Conservation (phyloP, 2,888 invertebrate genomes). For the Acrocera orbiculus region DNA sequence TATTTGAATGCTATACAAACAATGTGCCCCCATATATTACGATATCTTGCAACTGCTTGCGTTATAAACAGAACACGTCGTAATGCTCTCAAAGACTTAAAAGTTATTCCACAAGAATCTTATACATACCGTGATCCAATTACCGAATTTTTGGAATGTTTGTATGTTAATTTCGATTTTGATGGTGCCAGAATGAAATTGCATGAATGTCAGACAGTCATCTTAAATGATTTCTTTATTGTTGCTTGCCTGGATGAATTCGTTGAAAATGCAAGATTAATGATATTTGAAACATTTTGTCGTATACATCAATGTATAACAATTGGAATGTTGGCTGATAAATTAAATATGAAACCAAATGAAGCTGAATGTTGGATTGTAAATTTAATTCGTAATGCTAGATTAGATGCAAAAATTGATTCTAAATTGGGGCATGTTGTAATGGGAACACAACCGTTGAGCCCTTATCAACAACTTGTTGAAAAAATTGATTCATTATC, state of each 20-base stretch:
- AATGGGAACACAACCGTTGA: conserved; percentile 96
- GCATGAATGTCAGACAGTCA: conserved; percentile 87
- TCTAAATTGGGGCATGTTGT: conserved; percentile 96
- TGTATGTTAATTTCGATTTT: conserved; percentile 98
- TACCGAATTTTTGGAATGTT: conserved; percentile 95
- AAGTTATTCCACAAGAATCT: conserved; percentile 96
- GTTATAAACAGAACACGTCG: conserved; percentile 83
- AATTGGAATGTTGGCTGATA: conserved; percentile 95
- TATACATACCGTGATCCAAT: conserved; percentile 98
- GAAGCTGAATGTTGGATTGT: conserved; percentile 99
- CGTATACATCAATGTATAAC: conserved; percentile 98
- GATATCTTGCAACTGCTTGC: conserved; percentile 95
- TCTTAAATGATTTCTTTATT: conserved; percentile 95
- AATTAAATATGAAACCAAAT: conserved; percentile 93
- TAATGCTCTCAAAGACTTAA: conserved; percentile 84
- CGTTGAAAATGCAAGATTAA: conserved; percentile 93
- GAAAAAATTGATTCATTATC: conserved; percentile 96
- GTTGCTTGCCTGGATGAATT: conserved; percentile 93
- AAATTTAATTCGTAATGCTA: conserved; percentile 92
- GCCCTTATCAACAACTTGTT: conserved; percentile 96
- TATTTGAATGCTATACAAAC: conserved; percentile 98
- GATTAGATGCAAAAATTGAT: conserved; percentile 97
- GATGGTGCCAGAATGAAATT: conserved; percentile 93
- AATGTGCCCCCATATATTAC: conserved; percentile 94
- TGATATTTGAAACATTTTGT: conserved; percentile 99